phyloP scores from a whole-genome alignment of 2,113 vertebrate genomes.

The Diadophis punctatus region DNA sequence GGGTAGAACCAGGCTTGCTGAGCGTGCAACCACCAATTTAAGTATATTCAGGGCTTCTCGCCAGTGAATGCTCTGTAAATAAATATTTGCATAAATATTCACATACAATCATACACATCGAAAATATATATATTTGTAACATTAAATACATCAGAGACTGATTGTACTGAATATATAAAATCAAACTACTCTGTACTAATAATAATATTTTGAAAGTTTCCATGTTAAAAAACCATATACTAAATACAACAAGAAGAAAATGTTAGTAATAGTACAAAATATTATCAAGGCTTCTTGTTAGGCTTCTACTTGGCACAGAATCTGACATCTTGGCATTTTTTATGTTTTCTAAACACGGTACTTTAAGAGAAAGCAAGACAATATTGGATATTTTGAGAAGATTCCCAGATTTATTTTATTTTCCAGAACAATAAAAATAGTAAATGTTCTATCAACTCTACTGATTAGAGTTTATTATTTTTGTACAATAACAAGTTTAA shows the following conservation, averaged over 20 bases:
- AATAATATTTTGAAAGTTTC: neutral
- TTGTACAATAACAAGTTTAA: neutral
- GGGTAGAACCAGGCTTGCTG: constrained; percentile 90
- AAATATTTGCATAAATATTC: constrained; percentile 18
- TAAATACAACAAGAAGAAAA: neutral
- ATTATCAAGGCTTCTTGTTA: neutral
- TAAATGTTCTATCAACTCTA: neutral
- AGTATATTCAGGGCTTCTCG: constrained; percentile 94
- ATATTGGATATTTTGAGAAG: neutral
- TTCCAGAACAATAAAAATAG: neutral
- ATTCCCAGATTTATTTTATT: neutral
- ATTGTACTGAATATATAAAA: neutral
- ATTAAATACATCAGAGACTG: neutral
- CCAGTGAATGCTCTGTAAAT: constrained; percentile 89
- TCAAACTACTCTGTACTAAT: neutral
- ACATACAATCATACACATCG: neutral
- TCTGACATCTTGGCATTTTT: neutral
- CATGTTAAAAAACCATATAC: neutral
- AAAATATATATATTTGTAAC: neutral
- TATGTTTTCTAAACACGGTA: neutral
- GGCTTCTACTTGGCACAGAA: neutral
- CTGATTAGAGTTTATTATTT: neutral
- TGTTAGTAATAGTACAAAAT: neutral
- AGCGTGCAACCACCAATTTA: constrained; percentile 94
- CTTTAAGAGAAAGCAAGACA: neutral